Conservation (phyloP, 2,888 invertebrate species). For the Caenorhabditis plicata region DNA sequence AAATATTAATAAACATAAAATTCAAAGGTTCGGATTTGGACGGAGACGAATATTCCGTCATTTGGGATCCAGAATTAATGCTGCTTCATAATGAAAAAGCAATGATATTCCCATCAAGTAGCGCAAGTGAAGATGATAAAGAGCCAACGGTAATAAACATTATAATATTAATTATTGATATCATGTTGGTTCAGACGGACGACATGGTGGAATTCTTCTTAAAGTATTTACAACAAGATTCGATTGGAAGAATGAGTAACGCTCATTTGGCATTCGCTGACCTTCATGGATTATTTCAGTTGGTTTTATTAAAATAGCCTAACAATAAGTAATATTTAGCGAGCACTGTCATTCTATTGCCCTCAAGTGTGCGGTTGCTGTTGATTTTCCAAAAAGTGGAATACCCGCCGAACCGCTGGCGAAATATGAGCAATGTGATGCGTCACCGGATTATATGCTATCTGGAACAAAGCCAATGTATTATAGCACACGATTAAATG, state of each 20-base stretch:
- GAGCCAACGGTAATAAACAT: too few relatives aligned
- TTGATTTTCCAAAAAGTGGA: conserved; percentile 67
- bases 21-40: conserved; percentile 68
- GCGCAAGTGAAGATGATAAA: conserved; percentile 30
- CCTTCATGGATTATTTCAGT: conserved; percentile 58
- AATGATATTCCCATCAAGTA: conserved; percentile 48
- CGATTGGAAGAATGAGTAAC: conserved; percentile 62
- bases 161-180: too few relatives aligned
- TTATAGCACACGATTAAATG: conserved; percentile 59
- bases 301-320: conserved; percentile 6
- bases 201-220: conserved; percentile 66
- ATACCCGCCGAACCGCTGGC: conserved; percentile 48
- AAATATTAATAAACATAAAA: conserved; percentile 22
- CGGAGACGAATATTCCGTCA: conserved; percentile 67
- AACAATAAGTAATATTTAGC: too few relatives aligned
- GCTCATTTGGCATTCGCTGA: conserved; percentile 65
- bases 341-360: conserved; percentile 46
- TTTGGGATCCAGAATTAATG: conserved; percentile 64
- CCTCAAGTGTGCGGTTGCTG: conserved; percentile 54
- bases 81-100: conserved; percentile 57
- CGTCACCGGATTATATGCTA: conserved; percentile 50
- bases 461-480: conserved; percentile 50
- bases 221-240: conserved; percentile 64
- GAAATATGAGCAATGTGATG: conserved; percentile 34
- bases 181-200: too few relatives aligned